These are phyloP conservation scores for Bos javanicus DNA, from an alignment of 2,113 vertebrate species.

Conservation along the genomic window DNA sequence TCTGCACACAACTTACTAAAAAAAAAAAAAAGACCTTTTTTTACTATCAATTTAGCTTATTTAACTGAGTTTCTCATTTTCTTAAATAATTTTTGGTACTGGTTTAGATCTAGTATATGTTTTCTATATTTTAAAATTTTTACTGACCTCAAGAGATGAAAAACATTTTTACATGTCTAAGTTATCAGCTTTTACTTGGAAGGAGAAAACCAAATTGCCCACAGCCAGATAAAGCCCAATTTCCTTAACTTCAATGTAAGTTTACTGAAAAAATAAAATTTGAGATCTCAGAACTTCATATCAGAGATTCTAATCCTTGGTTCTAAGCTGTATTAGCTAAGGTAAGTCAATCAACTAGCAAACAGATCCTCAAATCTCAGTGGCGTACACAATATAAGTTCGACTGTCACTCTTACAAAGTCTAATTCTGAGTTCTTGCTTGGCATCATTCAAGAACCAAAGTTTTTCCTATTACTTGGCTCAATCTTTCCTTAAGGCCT, in stretches of 20 bases:
- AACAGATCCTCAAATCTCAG: not conserved
- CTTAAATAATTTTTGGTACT: not conserved
- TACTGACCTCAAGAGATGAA: not conserved
- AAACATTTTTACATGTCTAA: not conserved
- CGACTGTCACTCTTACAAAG: not conserved
- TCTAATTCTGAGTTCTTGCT: not conserved
- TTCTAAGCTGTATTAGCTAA: not conserved
- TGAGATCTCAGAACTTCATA: not conserved
- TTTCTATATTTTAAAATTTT: conserved; percentile 5
- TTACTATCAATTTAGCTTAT: not conserved
- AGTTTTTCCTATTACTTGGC: not conserved
- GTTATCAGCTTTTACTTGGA: not conserved
- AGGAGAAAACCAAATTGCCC: not conserved
- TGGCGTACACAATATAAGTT: not conserved
- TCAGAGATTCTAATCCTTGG: not conserved
- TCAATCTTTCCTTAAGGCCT: not conserved
- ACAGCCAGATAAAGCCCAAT: not conserved
- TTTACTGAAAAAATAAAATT: not conserved
- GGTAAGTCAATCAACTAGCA: not conserved
- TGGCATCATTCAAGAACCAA: not conserved
- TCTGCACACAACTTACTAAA: not conserved
- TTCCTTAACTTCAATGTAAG: not conserved
- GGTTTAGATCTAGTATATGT: not conserved
- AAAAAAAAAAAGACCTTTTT: not conserved
- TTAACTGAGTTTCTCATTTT: conserved; percentile 7